Evolutionary conservation across 1,140 invertebrate genomes (phyloP), one percentile per base, ranked within the genome.

Genomic region (Trachymyrmex septentrionalis): DNA sequence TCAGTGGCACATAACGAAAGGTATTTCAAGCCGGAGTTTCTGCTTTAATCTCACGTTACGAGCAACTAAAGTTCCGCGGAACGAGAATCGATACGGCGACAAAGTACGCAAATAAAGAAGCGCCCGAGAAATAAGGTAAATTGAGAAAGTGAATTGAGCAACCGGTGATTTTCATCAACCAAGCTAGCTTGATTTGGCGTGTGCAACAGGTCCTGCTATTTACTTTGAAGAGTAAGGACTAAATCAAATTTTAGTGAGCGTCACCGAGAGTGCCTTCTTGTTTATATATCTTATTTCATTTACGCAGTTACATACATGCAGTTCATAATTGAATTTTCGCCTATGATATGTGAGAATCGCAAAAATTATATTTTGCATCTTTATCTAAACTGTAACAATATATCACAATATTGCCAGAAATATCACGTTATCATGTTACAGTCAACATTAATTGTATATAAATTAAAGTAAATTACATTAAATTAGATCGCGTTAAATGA

Each of bases 51-150:
- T 84, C 55, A 72, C 72, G 69, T 84, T 84, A 84, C 38, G 80
- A 73, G 69, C 80, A 63, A 75, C 80, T 84, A 84, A 84, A 84
- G 80, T 84, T 73, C 55, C 69, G n/a, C 80, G 69, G 38, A 75
- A 84, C 69, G 69, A 75, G 69, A 84, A 84, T 84, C 80, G 69
- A 84, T 84, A 75, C 53, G 71, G n/a, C 69, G 57, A 84, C 80
- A 84, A 84, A 84, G 67, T 84, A 84, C 80, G 80, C 82, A 78
- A 85, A 85, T 85, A 85, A 85, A 85, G 82, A 85, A 78, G 82
- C 73, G 30, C 72, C 69, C 27, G 80, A 84, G 80, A 73, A 84
- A 84, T 78, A 67, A 85, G 73, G 59, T 78, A 78, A 85, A 78
- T 78, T 78, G 73, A 75, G 80, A 78, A 81, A 69, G 76, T 78